These are phyloP conservation scores for Probaryconus sp. DNA, from an alignment of 1,140 invertebrate genomes.

Conservation along the genomic window DNA sequence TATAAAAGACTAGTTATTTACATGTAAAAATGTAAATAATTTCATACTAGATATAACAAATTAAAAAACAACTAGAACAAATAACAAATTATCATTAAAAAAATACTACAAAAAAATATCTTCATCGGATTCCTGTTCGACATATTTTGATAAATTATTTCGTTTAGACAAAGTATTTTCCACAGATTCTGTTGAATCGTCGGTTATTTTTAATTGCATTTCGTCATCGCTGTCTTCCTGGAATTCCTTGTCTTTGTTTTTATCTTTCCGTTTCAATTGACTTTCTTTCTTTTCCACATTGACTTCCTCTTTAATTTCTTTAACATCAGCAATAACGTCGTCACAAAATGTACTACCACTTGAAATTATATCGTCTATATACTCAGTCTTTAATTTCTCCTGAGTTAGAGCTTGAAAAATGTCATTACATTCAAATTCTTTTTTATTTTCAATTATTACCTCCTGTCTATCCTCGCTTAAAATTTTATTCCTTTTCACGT, in stretches of 20 bases:
- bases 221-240: conserved; percentile 29
- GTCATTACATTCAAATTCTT: too few species aligned
- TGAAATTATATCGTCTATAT: too few species aligned
- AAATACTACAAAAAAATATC: conserved; percentile 31
- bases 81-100: conserved; percentile 14
- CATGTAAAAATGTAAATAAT: too few species aligned
- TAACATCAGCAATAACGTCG: too few species aligned
- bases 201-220: conserved; percentile 31
- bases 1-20: too few species aligned
- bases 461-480: conserved; percentile 14
- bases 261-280: neutral
- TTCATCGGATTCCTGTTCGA: conserved; percentile 28
- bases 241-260: neutral
- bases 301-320: neutral
- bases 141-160: neutral
- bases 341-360: too few species aligned
- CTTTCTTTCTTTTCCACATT: conserved; percentile 1
- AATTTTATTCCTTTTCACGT: neutral
- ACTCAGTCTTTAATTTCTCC: too few species aligned
- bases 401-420: too few species aligned
- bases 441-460: neutral
- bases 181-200: conserved; percentile 21
- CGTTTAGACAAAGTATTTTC: neutral
- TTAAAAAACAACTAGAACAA: neutral
- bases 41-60: neutral